Percentiles rank a stretch among this genome's conserved stretches.
phyloP scores from a whole-genome alignment of 1,140 invertebrate genomes.

The Semibalanus balanoides region DNA sequence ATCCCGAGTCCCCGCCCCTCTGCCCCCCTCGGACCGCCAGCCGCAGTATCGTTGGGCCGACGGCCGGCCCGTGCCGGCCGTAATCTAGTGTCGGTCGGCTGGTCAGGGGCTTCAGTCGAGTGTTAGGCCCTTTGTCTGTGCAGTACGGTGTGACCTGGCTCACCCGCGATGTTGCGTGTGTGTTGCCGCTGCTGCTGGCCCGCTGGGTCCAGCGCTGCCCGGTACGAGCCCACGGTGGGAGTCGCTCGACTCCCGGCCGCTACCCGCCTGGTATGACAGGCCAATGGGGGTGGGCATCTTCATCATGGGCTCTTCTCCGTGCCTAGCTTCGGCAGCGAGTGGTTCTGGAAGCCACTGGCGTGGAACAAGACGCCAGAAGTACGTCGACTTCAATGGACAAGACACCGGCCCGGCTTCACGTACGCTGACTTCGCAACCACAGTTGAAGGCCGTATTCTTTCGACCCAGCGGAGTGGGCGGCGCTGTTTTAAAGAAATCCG shows the following conservation, averaged over 20 bases:
- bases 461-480: slow-evolving; percentile 57
- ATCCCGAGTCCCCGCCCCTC: too few relatives aligned
- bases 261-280: slow-evolving; percentile 33
- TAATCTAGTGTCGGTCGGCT: too few relatives aligned
- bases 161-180: too few relatives aligned
- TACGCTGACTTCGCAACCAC: slow-evolving; percentile 73
- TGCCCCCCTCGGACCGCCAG: too few relatives aligned
- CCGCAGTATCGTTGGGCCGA: too few relatives aligned
- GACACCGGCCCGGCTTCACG: slow-evolving; percentile 58
- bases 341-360: slow-evolving; percentile 24
- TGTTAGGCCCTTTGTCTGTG: too few relatives aligned
- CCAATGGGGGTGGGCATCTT: slow-evolving; percentile 40
- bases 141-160: too few relatives aligned
- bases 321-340: slow-evolving; percentile 30
- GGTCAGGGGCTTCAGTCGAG: too few relatives aligned
- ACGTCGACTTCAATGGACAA: slow-evolving; percentile 25
- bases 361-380: neutral
- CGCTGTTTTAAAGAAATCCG: slow-evolving; percentile 54
- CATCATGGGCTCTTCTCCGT: slow-evolving; percentile 39
- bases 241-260: slow-evolving; percentile 17
- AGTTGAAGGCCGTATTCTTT: slow-evolving; percentile 72
- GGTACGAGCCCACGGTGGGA: slow-evolving; percentile 15
- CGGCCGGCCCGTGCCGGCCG: too few relatives aligned
- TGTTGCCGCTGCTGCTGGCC: too few relatives aligned
- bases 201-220: neutral